Base-by-base conservation (phyloP, 37 sponge, comb jelly and placozoan genomes). In the Halichondria panicea region DNA sequence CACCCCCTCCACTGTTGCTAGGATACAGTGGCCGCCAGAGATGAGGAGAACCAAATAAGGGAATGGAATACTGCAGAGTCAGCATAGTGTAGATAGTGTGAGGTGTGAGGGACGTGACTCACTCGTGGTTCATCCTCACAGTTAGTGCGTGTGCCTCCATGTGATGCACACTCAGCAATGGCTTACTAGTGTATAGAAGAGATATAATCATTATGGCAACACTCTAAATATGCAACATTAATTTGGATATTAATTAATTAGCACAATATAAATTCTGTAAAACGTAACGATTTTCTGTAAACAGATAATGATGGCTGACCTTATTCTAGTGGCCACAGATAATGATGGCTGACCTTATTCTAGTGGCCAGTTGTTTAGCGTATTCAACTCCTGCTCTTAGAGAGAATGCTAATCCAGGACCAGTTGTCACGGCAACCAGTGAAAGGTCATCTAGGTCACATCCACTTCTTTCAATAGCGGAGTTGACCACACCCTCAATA, bases 101-200 rank as follows among this genome's bases (percentile, higher is more conserved):
- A 34, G 1, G 21, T 12, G 27, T 28, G 18, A 33, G 41, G 33
- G 34, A 21, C 39, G 60, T 33, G 24, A 44, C 88, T 87, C 34
- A 87, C 88, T 55, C 53, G 8, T 69, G 27, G 0, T 71, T 41
- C 50, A 88, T 34, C 57, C 94, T 60, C 19, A 83, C 71, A 18
- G 80, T 88, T 0, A 95, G 81, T 0, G 95, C 95, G 59, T 95
- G 95, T 31, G 95, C 95, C 36, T 80, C 89, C 86, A 95, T 88
- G 66, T 95, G 95, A 61, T 95, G 92, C 27, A 95, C 76, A 13
- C 86, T 66, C 15, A 95, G 65, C 1, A 95, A 50, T 19, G 89
- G 92, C 69, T 88, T 84, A 36, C 91, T 88, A 39, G 43, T 39
- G 36, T 28, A 40, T 31, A 46, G 38, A 15, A 15, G 52, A 24